Conservation (phyloP, 2,888 invertebrate species). For the Dysmachus trigonus region DNA sequence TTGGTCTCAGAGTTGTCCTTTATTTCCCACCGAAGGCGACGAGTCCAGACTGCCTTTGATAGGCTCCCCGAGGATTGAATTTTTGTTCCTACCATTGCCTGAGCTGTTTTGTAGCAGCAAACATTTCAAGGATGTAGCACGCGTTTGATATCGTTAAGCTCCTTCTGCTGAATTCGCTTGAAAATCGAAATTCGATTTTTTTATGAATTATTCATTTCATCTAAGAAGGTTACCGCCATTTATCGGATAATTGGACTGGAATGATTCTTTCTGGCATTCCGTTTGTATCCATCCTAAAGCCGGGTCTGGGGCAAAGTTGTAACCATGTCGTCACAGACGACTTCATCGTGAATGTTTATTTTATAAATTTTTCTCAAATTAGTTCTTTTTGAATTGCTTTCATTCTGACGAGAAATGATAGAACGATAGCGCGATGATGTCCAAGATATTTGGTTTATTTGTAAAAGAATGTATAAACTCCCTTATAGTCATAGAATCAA, state of each 20-base stretch:
- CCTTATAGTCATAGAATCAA: too few species aligned
- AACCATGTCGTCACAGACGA: neutral
- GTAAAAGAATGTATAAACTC: neutral
- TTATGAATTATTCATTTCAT: constrained; percentile 21
- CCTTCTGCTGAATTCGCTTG: neutral
- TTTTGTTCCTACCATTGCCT: neutral
- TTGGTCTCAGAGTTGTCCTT: constrained; percentile 12
- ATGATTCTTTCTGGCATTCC: neutral
- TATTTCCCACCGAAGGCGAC: neutral
- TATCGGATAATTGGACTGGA: neutral
- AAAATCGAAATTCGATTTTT: constrained; percentile 29
- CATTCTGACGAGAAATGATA: neutral
- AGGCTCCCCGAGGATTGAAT: constrained; percentile 8
- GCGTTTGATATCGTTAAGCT: neutral
- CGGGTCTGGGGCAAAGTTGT: neutral
- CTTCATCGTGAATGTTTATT: neutral
- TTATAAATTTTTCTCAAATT: neutral
- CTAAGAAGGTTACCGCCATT: neutral
- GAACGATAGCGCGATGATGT: neutral
- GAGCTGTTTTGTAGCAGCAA: neutral
- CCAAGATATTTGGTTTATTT: neutral
- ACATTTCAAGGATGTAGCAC: neutral
- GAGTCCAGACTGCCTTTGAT: neutral
- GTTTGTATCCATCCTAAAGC: neutral
- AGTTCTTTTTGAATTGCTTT: neutral